Percentiles rank a stretch among this genome's conserved stretches.
Evolutionary conservation across 2,797 vertebrate genomes (phyloP).

Genomic region (Crocodylus rhombifer): DNA sequence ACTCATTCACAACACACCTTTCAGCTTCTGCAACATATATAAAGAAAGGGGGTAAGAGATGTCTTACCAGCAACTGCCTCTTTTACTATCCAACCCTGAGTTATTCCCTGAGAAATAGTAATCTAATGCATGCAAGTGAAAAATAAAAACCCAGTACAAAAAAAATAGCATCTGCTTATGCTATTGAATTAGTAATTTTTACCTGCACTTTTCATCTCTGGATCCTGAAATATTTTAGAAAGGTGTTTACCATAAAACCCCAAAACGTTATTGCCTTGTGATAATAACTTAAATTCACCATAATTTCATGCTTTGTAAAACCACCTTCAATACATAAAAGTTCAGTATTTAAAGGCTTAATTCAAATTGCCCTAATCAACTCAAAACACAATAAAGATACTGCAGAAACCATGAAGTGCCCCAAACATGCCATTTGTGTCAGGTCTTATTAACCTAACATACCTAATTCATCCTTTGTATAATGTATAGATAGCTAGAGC

Average conservation of each 20-base stretch:
- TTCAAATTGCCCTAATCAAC: slow-evolving; percentile 4
- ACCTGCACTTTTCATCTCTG: no score
- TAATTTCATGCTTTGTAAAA: slow-evolving; percentile 27
- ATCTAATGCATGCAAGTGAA: no score
- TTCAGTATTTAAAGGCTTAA: slow-evolving; percentile 29
- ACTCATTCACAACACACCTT: no score
- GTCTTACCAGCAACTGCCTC: no score
- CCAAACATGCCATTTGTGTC: not conserved
- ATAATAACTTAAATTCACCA: not conserved
- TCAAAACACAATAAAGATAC: not conserved
- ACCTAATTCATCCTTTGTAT: slow-evolving; percentile 13
- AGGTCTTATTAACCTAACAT: not conserved
- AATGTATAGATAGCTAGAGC: not conserved
- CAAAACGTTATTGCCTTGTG: not conserved
- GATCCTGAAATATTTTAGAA: no score
- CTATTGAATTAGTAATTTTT: no score
- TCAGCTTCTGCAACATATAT: no score
- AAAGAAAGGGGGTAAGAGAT: no score
- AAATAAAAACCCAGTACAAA: not conserved
- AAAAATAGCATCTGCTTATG: not conserved
- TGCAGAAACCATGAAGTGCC: not conserved
- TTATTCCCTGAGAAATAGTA: no score
- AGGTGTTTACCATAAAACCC: slow-evolving; percentile 9
- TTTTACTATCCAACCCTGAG: no score
- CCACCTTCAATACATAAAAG: not conserved